Base-by-base conservation (phyloP, 2,797 vertebrate species). In the Silurus aristotelis region DNA sequence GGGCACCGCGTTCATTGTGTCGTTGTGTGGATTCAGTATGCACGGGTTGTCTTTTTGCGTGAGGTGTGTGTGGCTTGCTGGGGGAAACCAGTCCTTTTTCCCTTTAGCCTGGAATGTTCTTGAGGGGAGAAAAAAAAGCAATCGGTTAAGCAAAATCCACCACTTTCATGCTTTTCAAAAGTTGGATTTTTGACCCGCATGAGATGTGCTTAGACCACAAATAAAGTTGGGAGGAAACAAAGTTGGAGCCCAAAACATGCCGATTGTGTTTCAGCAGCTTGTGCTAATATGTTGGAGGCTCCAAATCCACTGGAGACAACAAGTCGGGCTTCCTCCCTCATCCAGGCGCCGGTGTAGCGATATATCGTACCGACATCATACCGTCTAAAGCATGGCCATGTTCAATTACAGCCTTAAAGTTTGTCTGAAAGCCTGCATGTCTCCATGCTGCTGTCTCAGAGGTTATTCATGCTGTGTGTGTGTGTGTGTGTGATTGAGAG, bases 41-140 rank as follows among this genome's bases (percentile, higher is more conserved):
- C 87, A 86, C 83, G 46, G 31, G 77, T 85, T 87, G 90, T 88
- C 86, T 85, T 61, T 76, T 87, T 58, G 89, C 84, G 38, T 66
- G 67, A 55, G 60, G 88, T 58, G 87, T 89, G 80, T 86, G 89
- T 89, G 91, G 82, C 85, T 90, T 86, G 82, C 83, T 84, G 89
- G 55, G 84, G 89, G 88, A 48, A 84, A 91, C 58, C 91, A 88
- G 66, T 88, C 90, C 87, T 86, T 72, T 85, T 89, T 89, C 87
- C 86, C 89, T 89, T 87, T 84, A 87, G 93, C 89, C 89, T 90
- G 91, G 92, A 93, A 94, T 93, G 92, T 90, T 93, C 91, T 87
- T 90, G 84, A 43, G 31, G 80, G 15, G 9, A 22, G 15, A 87
- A 19, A 17, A 12, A 43, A 82, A 76, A 84, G 76, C 71, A 78